Percentiles rank a stretch among this genome's conserved stretches.
Evolutionary conservation across 2,888 invertebrate genomes (phyloP).

Genomic region (Anthophora plumipes): DNA sequence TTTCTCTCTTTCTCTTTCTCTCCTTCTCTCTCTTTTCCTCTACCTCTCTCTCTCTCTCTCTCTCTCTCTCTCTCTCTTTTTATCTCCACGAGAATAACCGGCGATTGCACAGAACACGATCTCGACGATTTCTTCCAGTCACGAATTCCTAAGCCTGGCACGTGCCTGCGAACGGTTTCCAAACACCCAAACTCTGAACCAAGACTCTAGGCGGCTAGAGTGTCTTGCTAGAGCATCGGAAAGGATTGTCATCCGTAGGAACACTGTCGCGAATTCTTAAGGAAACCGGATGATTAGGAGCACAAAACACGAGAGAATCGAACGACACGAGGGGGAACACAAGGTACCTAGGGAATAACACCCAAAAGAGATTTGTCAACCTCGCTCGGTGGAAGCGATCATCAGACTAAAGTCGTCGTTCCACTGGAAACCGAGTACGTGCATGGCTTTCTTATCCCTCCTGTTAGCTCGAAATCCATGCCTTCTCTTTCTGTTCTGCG

Average conservation of each 20-base stretch:
- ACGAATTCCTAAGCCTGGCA: conserved; percentile 49
- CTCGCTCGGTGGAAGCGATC: conserved; percentile 80
- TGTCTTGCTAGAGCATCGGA: conserved; percentile 5
- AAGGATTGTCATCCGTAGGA: neutral
- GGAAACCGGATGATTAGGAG: neutral
- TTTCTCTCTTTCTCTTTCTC: conserved; percentile 43
- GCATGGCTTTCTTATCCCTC: conserved; percentile 82
- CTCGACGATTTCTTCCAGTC: conserved; percentile 56
- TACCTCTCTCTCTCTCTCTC: conserved; percentile 37
- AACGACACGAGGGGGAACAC: conserved; percentile 3
- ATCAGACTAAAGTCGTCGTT: conserved; percentile 82
- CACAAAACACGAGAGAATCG: neutral
- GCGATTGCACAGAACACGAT: conserved; percentile 56
- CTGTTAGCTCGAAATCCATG: conserved; percentile 71
- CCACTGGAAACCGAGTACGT: conserved; percentile 78
- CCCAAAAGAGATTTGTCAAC: conserved; percentile 54
- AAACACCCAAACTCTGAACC: conserved; percentile 13
- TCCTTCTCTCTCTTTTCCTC: conserved; percentile 40
- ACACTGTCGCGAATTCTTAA: neutral
- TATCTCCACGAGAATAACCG: conserved; percentile 55
- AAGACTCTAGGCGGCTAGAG: conserved; percentile 19
- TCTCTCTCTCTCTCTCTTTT: conserved; percentile 11
- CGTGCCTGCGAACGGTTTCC: conserved; percentile 35
- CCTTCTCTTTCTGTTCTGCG: conserved; percentile 50
- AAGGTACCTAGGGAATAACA: conserved; percentile 29